These are phyloP conservation scores for Chlorodrepanis virens DNA, from an alignment of 2,113 vertebrate genomes.

Conservation along the genomic window DNA sequence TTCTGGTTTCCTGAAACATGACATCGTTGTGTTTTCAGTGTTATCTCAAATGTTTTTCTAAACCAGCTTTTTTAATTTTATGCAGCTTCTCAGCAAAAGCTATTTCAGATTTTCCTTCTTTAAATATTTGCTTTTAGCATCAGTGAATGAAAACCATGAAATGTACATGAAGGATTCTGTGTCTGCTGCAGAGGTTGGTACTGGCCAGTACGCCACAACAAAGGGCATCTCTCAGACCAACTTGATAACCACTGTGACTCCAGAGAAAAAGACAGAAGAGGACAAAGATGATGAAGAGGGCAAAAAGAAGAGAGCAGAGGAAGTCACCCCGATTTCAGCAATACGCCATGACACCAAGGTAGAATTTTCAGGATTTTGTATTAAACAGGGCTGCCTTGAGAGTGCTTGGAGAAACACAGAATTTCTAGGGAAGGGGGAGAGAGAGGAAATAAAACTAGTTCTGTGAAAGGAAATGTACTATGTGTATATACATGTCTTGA, in stretches of 20 bases:
- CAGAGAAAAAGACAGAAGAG: constrained; percentile 90
- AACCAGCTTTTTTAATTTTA: constrained; percentile 47
- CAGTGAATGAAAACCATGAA: constrained; percentile 92
- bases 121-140: constrained; percentile 85
- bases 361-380: constrained; percentile 53
- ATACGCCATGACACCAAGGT: constrained; percentile 88
- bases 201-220: constrained; percentile 87
- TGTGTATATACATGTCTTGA: not conserved
- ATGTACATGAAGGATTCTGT: constrained; percentile 90
- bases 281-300: constrained; percentile 82
- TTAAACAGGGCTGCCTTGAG: not conserved
- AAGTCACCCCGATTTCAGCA: constrained; percentile 70
- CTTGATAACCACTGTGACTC: constrained; percentile 90
- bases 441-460: not conserved
- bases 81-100: constrained; percentile 50
- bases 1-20: constrained; percentile 35
- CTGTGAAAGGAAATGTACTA: not conserved
- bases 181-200: constrained; percentile 90
- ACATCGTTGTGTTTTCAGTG: not conserved
- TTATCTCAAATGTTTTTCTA: constrained; percentile 39
- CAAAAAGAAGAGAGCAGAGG: constrained; percentile 68
- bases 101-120: constrained; percentile 68
- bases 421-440: not conserved
- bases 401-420: not conserved
- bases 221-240: constrained; percentile 88